A percentile compares a stretch with the other conserved stretches of the same genome.
phyloP scores from a whole-genome alignment of 1,140 invertebrate genomes.

The Drosophila fuyamai region DNA sequence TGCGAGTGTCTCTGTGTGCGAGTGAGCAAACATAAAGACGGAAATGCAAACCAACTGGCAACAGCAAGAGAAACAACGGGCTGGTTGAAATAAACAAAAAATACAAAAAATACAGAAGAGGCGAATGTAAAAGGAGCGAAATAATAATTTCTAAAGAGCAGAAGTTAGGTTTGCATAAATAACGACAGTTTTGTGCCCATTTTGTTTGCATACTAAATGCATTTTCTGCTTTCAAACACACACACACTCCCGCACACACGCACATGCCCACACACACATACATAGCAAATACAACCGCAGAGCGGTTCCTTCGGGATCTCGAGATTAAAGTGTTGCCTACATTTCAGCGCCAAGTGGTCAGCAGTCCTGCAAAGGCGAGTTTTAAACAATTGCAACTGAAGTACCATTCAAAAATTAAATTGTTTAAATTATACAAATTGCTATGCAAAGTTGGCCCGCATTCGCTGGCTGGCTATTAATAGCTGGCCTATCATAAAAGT shows the following conservation, averaged over 20 bases:
- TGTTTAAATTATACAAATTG: conserved; percentile 52
- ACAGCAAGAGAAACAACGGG: conserved; percentile 58
- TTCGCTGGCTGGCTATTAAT: conserved; percentile 24
- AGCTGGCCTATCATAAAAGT: conserved; percentile 18
- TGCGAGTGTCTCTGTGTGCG: conserved; percentile 21
- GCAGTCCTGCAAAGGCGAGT: neutral
- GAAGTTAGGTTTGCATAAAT: conserved; percentile 81
- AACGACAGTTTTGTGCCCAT: conserved; percentile 74
- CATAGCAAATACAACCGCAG: conserved; percentile 41
- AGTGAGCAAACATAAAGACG: conserved; percentile 69
- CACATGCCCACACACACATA: neutral
- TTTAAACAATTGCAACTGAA: conserved; percentile 7
- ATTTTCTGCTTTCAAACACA: conserved; percentile 51
- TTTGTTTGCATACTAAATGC: conserved; percentile 73
- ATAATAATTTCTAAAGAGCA: conserved; percentile 82
- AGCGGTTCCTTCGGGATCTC: conserved; percentile 1
- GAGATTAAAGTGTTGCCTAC: conserved; percentile 46
- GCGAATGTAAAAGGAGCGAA: conserved; percentile 58
- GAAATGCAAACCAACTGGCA: conserved; percentile 75
- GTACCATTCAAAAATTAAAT: conserved; percentile 47
- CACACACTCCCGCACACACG: conserved; percentile 1
- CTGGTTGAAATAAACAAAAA: conserved; percentile 29
- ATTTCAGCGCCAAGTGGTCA: conserved; percentile 20
- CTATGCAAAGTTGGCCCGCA: conserved; percentile 26
- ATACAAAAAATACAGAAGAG: conserved; percentile 23